phyloP scores from a whole-genome alignment of 2,113 vertebrate genomes.

The Thermophis baileyi region DNA sequence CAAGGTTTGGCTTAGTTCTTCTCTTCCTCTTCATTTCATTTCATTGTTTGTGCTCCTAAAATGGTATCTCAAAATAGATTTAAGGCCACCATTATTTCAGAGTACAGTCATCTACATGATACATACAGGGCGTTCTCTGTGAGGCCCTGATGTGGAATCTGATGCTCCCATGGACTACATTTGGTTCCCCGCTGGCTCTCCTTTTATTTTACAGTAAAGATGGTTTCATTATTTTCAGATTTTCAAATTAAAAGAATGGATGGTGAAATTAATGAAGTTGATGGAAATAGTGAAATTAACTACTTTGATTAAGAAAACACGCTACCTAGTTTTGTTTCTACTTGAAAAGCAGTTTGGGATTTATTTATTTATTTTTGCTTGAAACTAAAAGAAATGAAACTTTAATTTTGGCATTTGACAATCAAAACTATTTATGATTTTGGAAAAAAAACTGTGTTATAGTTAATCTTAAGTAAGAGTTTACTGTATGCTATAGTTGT shows the following conservation, averaged over 20 bases:
- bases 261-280: background rate
- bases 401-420: background rate
- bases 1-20: background rate
- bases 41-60: background rate
- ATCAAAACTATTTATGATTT: background rate
- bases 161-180: background rate
- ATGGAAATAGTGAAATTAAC: background rate
- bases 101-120: background rate
- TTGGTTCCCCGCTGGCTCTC: background rate
- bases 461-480: background rate
- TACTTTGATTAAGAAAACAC: background rate
- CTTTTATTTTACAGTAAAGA: background rate
- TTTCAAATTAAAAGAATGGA: background rate
- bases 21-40: background rate
- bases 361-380: background rate
- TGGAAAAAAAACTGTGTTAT: background rate
- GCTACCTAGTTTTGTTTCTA: background rate
- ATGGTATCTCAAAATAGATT: background rate
- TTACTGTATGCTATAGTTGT: background rate
- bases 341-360: background rate
- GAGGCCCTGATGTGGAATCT: background rate
- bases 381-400: background rate
- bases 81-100: background rate
- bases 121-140: background rate
- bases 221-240: background rate